Evolutionary conservation across 2,113 vertebrate genomes (phyloP).

Genomic region (Tyrannus savana): DNA sequence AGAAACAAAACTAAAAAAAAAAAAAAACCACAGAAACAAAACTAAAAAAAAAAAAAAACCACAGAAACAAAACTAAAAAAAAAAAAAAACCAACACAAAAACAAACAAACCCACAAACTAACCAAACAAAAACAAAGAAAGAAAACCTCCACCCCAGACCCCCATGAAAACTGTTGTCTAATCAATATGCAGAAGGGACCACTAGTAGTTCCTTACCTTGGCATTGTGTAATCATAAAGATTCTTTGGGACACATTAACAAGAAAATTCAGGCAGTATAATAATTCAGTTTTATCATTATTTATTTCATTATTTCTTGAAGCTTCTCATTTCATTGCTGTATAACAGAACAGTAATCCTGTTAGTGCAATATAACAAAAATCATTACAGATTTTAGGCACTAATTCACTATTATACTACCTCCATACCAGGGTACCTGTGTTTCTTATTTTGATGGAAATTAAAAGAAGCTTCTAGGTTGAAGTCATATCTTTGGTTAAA

Average conservation of each 20-base stretch:
- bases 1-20: background rate
- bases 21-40: background rate
- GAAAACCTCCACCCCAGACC: no score
- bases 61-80: background rate
- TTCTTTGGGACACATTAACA: background rate
- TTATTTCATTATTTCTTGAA: background rate
- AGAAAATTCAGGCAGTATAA: background rate
- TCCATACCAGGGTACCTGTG: background rate
- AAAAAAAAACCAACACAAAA: background rate
- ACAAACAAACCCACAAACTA: background rate
- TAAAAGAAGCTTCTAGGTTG: background rate
- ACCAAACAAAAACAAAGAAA: background rate
- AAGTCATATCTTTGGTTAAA: background rate
- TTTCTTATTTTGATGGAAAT: background rate
- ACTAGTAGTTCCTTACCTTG: background rate
- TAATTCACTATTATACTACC: background rate
- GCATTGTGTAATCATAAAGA: background rate
- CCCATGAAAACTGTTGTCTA: background rate
- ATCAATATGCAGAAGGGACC: background rate
- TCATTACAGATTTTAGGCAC: fast-evolving
- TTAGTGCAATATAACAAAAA: background rate
- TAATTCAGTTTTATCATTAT: background rate
- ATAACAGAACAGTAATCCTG: background rate
- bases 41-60: background rate
- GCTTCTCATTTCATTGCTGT: background rate